Evolutionary conservation across 2,113 vertebrate species (phyloP), one percentile per base, ranked within the genome.

Genomic region (Suricata suricatta): DNA sequence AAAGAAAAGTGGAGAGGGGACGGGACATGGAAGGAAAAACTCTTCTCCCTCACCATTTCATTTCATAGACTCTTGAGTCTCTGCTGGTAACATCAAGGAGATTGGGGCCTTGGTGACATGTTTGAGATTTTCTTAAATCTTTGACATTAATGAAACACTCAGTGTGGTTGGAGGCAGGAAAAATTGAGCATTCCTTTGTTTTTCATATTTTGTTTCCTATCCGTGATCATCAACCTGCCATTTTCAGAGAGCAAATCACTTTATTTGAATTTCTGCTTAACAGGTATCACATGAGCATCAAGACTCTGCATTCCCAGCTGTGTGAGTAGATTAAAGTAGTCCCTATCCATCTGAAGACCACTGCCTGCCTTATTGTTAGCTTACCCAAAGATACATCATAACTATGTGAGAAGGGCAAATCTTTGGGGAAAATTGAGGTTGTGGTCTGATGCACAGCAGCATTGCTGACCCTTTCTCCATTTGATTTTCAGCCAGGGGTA

Each of bases 191-290:
- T 29, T 12, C 44, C 21, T 69, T 87, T 33, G 23, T 2, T 57
- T 85, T 96, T 74, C 16, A 38, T 84, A 74, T 41, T 90, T 93
- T 64, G 11, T 72, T 92, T 84, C 3, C 27, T 80, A 35, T 57
- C 5, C 64, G 11, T 52, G 54, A 2, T 95, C 38, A 92, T 64
- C 12, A 13, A 11, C 10, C 83, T 84, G 33, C 35, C 52, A 31
- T 84, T 79, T 94, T 83, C 74, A 89, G 38, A 90, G 29, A 89
- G 23, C 29, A 76, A 41, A 64, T 52, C 31, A 50, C 27, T 96
- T 71, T 11, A 63, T 93, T 88, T 91, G 90, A 82, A 84, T 91
- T 96, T 93, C 15, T 91, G 35, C 47, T 16, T 47, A 74, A 80
- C 25, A 6, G 17, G 7, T 66, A 69, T 81, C 57, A 74, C 63